Conservation (phyloP, 2,113 vertebrate genomes). For the Panurus biarmicus region DNA sequence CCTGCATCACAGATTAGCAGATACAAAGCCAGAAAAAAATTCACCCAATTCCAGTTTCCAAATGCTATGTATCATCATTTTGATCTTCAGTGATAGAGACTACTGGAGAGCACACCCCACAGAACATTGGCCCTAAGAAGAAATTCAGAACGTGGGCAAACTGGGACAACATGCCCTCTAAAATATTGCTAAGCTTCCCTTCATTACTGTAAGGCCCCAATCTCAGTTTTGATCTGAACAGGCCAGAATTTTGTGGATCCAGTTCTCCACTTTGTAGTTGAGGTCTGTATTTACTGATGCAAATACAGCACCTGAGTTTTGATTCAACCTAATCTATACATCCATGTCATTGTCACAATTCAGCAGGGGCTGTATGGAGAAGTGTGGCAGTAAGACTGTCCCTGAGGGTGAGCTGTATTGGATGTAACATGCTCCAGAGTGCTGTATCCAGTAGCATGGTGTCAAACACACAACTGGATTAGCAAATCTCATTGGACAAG, state of each 20-base stretch:
- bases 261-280: background rate
- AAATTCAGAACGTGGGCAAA: background rate
- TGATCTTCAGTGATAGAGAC: background rate
- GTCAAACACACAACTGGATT: conserved; percentile 23
- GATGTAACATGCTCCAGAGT: conserved; percentile 3
- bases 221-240: background rate
- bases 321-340: background rate
- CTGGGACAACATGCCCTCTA: background rate
- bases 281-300: background rate
- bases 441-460: background rate
- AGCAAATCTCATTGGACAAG: conserved; percentile 38
- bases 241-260: background rate
- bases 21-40: background rate
- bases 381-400: background rate
- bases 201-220: background rate
- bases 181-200: background rate
- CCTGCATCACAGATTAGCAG: background rate
- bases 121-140: background rate
- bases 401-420: conserved; percentile 23
- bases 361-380: background rate
- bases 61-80: background rate
- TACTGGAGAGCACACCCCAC: background rate
- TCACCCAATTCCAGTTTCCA: background rate
- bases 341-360: background rate
- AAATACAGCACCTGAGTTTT: background rate